Percentiles rank a stretch among this genome's conserved stretches.
phyloP scores from a whole-genome alignment of 1,140 invertebrate species.

The Polypedilum pembai region DNA sequence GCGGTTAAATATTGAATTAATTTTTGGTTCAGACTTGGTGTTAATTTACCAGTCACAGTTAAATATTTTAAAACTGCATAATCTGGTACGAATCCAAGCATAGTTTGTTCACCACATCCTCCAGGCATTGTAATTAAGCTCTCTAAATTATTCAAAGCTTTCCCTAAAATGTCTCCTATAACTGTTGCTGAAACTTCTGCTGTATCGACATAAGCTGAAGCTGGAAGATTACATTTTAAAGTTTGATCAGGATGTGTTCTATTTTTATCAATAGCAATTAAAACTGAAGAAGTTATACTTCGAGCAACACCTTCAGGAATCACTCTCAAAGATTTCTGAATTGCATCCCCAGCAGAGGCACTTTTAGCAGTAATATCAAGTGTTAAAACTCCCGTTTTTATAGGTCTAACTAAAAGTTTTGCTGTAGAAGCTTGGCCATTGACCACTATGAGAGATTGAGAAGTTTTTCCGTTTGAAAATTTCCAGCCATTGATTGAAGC shows the following conservation, averaged over 20 bases:
- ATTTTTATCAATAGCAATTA: slow-evolving; percentile 60
- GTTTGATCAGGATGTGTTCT: slow-evolving; percentile 48
- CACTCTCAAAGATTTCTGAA: slow-evolving; percentile 59
- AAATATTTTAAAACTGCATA: slow-evolving; percentile 76
- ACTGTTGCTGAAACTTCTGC: slow-evolving; percentile 63
- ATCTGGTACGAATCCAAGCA: slow-evolving; percentile 87
- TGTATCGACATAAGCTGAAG: slow-evolving; percentile 62
- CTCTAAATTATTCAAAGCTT: slow-evolving; percentile 64
- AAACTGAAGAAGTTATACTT: slow-evolving; percentile 65
- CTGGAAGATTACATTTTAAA: slow-evolving; percentile 60
- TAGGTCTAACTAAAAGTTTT: slow-evolving; percentile 43
- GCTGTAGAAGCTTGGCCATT: no score
- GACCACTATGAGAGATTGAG: no score
- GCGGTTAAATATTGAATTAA: slow-evolving; percentile 68
- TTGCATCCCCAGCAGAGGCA: slow-evolving; percentile 51
- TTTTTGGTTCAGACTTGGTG: slow-evolving; percentile 50
- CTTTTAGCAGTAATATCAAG: slow-evolving; percentile 68
- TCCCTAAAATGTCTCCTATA: slow-evolving; percentile 69
- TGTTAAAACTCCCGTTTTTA: slow-evolving; percentile 62
- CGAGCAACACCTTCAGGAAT: slow-evolving; percentile 73
- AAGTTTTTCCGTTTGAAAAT: no score
- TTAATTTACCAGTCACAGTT: slow-evolving; percentile 39
- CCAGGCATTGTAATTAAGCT: slow-evolving; percentile 73
- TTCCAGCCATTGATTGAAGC: no score
- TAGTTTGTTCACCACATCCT: slow-evolving; percentile 92